Evolutionary conservation across 1,140 invertebrate genomes (phyloP).

Genomic region (Drosophila neocordata): DNA sequence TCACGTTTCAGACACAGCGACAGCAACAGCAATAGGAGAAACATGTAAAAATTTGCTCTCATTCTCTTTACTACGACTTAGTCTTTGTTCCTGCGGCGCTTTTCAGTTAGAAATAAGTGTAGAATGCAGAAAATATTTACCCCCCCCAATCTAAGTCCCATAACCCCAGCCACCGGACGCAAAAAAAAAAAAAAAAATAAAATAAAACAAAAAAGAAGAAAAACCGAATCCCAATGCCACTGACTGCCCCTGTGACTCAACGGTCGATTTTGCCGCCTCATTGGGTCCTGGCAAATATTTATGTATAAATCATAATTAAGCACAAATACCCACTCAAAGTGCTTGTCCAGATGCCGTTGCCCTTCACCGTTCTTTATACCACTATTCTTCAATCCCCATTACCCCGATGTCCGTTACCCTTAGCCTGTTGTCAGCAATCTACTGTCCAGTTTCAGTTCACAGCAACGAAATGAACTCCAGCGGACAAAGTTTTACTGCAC

Average conservation of each 20-base stretch:
- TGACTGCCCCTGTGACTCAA: conserved; percentile 13
- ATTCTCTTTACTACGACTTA: conserved; percentile 24
- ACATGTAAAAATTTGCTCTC: conserved; percentile 33
- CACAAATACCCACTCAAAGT: conserved; percentile 48
- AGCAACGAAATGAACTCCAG: conserved; percentile 23
- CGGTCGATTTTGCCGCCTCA: conserved; percentile 33
- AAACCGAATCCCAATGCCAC: neutral
- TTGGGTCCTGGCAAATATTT: conserved; percentile 39
- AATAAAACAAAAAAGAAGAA: neutral
- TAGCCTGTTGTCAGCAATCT: conserved; percentile 8
- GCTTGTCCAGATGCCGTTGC: conserved; percentile 29
- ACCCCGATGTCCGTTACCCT: neutral
- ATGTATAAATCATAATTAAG: conserved; percentile 68
- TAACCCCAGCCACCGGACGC: neutral
- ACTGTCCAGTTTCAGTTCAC: conserved; percentile 25
- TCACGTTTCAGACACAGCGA: conserved; percentile 21
- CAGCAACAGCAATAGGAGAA: neutral
- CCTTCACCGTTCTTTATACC: neutral
- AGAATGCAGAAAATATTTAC: neutral
- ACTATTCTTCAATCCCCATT: neutral
- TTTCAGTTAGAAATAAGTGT: conserved; percentile 47
- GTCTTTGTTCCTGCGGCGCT: conserved; percentile 39
- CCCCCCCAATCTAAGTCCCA: conserved; percentile 21
- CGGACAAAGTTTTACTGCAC: conserved; percentile 45
- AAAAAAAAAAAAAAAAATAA: neutral